Evolutionary conservation across 1,140 invertebrate species (phyloP).

Genomic region (Hyles euphorbiae): DNA sequence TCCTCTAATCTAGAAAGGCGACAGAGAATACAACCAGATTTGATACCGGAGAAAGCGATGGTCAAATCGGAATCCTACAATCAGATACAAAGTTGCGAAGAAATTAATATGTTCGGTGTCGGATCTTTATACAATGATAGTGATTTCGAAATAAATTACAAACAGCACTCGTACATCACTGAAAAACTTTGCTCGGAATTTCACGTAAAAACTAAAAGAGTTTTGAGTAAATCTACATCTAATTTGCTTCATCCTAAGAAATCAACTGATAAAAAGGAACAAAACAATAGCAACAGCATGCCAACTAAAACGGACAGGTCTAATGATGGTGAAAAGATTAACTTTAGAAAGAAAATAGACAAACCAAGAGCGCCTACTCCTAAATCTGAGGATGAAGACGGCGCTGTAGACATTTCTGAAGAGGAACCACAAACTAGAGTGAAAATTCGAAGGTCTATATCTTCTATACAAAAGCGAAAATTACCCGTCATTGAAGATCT

Average conservation of each 20-base stretch:
- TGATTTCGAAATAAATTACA: slow-evolving; percentile 69
- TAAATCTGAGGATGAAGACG: slow-evolving; percentile 60
- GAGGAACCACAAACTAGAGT: slow-evolving; percentile 49
- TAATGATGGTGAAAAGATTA: slow-evolving; percentile 52
- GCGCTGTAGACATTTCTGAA: slow-evolving; percentile 58
- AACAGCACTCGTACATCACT: slow-evolving; percentile 78
- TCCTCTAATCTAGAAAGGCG: slow-evolving; percentile 67
- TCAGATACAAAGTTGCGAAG: slow-evolving; percentile 74
- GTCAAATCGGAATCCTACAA: slow-evolving; percentile 71
- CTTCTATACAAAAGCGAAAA: slow-evolving; percentile 72
- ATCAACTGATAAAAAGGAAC: slow-evolving; percentile 60
- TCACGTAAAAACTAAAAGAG: slow-evolving; percentile 77
- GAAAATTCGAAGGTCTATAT: slow-evolving; percentile 69
- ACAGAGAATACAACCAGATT: slow-evolving; percentile 71
- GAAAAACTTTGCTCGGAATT: slow-evolving; percentile 79
- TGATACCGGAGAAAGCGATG: slow-evolving; percentile 72
- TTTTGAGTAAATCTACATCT: slow-evolving; percentile 77
- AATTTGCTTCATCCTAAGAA: slow-evolving; percentile 76
- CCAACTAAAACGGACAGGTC: slow-evolving; percentile 64
- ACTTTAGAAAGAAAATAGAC: slow-evolving; percentile 68
- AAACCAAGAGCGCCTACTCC: slow-evolving; percentile 65
- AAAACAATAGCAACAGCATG: slow-evolving; percentile 67
- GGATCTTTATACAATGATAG: slow-evolving; percentile 67
- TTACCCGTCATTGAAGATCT: slow-evolving; percentile 74
- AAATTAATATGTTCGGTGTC: slow-evolving; percentile 71